Percentiles rank a stretch among this genome's conserved stretches.
Evolutionary conservation across 2,797 vertebrate species (phyloP).

Genomic region (Iguana delicatissima): DNA sequence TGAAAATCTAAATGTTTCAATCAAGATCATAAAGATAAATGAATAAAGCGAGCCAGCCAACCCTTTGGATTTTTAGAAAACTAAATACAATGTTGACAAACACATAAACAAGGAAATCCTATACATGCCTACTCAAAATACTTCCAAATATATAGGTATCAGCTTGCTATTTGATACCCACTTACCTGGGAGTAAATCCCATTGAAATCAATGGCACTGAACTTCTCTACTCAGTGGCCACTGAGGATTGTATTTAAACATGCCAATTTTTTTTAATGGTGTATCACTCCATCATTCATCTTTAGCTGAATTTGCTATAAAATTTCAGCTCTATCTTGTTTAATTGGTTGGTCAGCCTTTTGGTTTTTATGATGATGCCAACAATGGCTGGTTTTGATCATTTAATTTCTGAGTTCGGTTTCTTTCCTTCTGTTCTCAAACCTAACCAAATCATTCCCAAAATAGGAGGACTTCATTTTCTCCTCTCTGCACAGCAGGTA

Average conservation of each 20-base stretch:
- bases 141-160: background rate
- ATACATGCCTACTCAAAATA: background rate
- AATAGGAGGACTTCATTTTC: background rate
- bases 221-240: background rate
- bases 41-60: background rate
- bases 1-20: background rate
- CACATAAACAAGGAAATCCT: background rate
- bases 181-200: background rate
- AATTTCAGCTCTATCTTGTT: background rate
- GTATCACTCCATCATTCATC: background rate
- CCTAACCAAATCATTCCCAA: background rate
- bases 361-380: background rate
- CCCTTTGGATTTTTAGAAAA: background rate
- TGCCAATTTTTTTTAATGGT: background rate
- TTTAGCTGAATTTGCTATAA: background rate
- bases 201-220: background rate
- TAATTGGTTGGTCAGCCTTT: background rate
- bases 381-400: background rate
- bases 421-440: background rate
- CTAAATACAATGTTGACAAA: background rate
- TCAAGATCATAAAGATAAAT: background rate
- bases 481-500: background rate
- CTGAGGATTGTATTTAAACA: background rate
- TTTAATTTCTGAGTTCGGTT: background rate
- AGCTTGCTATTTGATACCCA: background rate